Evolutionary conservation across 1,140 invertebrate genomes (phyloP).

Genomic region (Thrips palmi): DNA sequence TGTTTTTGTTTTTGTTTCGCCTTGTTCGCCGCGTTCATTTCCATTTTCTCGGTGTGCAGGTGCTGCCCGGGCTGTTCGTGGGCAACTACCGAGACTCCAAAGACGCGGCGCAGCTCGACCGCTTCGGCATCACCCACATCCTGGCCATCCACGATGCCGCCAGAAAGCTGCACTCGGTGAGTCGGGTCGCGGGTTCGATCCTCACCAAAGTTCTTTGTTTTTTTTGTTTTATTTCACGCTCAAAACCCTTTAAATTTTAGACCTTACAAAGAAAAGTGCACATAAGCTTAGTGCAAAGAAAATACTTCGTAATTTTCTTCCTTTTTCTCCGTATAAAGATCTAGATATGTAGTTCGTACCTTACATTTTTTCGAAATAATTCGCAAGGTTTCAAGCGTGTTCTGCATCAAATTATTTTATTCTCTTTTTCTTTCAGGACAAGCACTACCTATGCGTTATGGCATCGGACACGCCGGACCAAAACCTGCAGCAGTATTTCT

Average conservation of each 20-base stretch:
- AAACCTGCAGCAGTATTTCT: conserved; percentile 83
- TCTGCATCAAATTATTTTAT: conserved; percentile 4
- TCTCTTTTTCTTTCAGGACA: conserved; percentile 48
- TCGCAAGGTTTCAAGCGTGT: background rate
- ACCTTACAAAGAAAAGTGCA: background rate
- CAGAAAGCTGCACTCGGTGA: conserved; percentile 61
- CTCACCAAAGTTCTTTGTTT: background rate
- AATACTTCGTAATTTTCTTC: background rate
- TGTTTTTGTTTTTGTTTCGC: too few species aligned
- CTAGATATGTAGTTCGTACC: background rate
- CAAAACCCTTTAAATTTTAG: too few species aligned
- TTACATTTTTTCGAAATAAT: background rate
- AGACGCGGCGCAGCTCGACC: conserved; percentile 67
- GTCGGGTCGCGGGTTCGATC: conserved; percentile 14
- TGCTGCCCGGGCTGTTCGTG: conserved; percentile 68
- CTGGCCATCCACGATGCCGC: conserved; percentile 89
- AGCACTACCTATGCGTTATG: conserved; percentile 85
- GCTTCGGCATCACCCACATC: conserved; percentile 86
- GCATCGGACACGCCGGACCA: conserved; percentile 85
- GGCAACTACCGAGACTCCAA: conserved; percentile 85
- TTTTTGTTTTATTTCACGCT: conserved; percentile 4
- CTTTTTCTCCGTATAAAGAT: background rate
- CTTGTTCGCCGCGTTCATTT: too few species aligned
- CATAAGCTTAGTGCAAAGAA: background rate
- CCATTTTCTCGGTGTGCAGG: too few species aligned